These are phyloP conservation scores for Pseudomyrmex pallidus DNA, from an alignment of 1,140 invertebrate genomes.

Conservation along the genomic window DNA sequence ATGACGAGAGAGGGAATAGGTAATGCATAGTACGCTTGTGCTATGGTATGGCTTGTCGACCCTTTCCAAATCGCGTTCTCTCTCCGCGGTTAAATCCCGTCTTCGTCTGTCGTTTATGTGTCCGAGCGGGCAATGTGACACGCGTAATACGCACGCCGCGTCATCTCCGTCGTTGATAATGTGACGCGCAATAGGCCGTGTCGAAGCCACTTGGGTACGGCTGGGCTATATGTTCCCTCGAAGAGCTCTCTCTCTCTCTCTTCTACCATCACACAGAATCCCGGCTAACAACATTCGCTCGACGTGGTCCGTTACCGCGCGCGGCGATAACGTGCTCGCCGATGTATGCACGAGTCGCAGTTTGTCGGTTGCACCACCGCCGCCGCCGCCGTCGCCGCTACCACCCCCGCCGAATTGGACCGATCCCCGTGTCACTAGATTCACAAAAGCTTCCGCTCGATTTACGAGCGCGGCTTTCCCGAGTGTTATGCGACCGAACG, in stretches of 20 bases:
- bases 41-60: conserved; percentile 7
- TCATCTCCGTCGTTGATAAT: conserved; percentile 67
- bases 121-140: conserved; percentile 44
- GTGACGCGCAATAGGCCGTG: conserved; percentile 56
- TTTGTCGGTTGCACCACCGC: conserved; percentile 51
- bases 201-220: conserved; percentile 56
- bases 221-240: conserved; percentile 1
- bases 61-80: conserved; percentile 14
- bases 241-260: no score
- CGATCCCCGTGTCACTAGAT: conserved; percentile 67
- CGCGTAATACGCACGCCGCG: conserved; percentile 61
- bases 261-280: no score
- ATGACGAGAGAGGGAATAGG: background rate
- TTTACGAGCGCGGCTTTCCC: conserved; percentile 65
- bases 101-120: conserved; percentile 21
- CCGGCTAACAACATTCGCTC: background rate
- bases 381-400: background rate
- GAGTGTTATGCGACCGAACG: conserved; percentile 28
- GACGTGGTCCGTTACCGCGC: conserved; percentile 23
- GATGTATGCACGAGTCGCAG: conserved; percentile 63
- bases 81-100: conserved; percentile 7
- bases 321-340: conserved; percentile 65
- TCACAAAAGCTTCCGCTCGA: conserved; percentile 69
- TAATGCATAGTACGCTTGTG: background rate
- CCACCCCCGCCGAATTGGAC: conserved; percentile 49